phyloP scores from a whole-genome alignment of 2,113 vertebrate genomes.

The Crotalus viridis region DNA sequence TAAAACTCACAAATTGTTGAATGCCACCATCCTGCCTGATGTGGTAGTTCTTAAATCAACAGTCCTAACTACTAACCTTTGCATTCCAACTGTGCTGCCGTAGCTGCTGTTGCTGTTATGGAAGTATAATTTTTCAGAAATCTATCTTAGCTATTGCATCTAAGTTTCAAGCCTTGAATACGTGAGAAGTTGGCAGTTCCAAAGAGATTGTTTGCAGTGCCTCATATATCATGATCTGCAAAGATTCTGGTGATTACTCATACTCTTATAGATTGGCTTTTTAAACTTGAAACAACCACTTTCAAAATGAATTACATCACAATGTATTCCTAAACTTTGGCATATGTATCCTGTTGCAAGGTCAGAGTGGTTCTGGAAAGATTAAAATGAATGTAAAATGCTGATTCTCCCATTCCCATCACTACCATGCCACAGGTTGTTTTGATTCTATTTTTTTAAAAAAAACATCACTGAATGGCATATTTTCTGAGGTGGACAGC shows the following conservation, averaged over 20 bases:
- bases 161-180: background rate
- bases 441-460: background rate
- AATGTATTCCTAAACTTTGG: background rate
- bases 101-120: background rate
- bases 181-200: background rate
- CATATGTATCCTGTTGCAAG: background rate
- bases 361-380: background rate
- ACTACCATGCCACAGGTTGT: background rate
- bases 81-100: background rate
- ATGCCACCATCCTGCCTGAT: background rate
- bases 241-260: background rate
- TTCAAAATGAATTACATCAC: background rate
- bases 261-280: background rate
- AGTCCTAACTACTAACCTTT: background rate
- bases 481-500: background rate
- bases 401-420: background rate
- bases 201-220: background rate
- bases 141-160: background rate
- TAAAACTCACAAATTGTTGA: background rate
- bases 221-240: background rate
- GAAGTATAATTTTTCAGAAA: background rate
- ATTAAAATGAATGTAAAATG: background rate
- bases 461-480: background rate
- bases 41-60: background rate
- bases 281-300: background rate